Evolutionary conservation across 2,888 invertebrate species (phyloP).

Genomic region (Lithosia quadra): DNA sequence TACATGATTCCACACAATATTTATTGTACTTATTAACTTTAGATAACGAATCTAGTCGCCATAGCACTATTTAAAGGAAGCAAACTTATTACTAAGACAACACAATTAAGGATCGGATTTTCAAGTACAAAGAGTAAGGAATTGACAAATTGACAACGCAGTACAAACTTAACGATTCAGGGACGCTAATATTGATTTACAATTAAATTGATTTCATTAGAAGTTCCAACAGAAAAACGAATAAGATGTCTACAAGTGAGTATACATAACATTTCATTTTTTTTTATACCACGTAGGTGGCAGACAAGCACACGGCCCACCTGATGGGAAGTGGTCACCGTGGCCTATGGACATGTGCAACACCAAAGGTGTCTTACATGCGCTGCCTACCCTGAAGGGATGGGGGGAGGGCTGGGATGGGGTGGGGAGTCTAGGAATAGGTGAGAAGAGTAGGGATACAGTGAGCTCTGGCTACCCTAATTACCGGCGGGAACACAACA

Average conservation of each 20-base stretch:
- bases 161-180: constrained; percentile 76
- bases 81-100: constrained; percentile 68
- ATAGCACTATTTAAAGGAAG: constrained; percentile 83
- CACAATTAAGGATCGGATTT: constrained; percentile 52
- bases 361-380: too few species aligned
- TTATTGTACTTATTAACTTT: constrained; percentile 80
- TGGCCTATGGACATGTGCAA: too few species aligned
- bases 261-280: too few species aligned
- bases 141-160: constrained; percentile 65
- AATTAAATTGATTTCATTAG: constrained; percentile 80
- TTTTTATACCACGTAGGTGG: too few species aligned
- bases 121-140: constrained; percentile 75
- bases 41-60: constrained; percentile 85
- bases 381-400: too few species aligned
- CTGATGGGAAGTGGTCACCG: too few species aligned
- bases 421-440: too few species aligned
- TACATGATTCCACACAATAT: constrained; percentile 80
- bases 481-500: too few species aligned
- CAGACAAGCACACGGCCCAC: too few species aligned
- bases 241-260: constrained; percentile 83
- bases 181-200: constrained; percentile 81
- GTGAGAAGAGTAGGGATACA: too few species aligned
- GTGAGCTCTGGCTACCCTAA: too few species aligned
- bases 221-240: constrained; percentile 66
- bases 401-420: too few species aligned